Conservation (phyloP, 1,140 invertebrate species). For the Zaprionus ghesquierei region DNA sequence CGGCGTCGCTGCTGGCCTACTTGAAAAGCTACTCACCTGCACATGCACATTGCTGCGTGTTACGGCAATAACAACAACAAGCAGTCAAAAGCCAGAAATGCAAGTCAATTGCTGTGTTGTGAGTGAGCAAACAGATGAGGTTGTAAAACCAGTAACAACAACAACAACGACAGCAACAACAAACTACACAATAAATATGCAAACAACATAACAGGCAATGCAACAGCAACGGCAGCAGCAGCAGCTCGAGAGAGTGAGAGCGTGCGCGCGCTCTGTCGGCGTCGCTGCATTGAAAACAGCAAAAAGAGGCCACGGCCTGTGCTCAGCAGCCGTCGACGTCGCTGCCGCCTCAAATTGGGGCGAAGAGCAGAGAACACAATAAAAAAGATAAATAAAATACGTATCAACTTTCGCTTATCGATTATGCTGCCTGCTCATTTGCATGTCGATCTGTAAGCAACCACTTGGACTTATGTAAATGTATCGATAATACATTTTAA, state of each 20-base stretch:
- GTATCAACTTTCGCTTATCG: slow-evolving; percentile 56
- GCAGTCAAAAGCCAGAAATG: slow-evolving; percentile 28
- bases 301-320: slow-evolving; percentile 69
- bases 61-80: slow-evolving; percentile 25
- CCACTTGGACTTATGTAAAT: not conserved
- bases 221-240: slow-evolving; percentile 14
- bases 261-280: slow-evolving; percentile 11
- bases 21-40: slow-evolving; percentile 56
- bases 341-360: slow-evolving; percentile 51
- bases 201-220: slow-evolving; percentile 44
- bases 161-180: slow-evolving; percentile 23
- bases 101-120: slow-evolving; percentile 43
- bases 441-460: not conserved
- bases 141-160: slow-evolving; percentile 56
- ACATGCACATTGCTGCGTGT: slow-evolving; percentile 14
- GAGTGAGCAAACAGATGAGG: slow-evolving; percentile 44
- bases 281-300: slow-evolving; percentile 12
- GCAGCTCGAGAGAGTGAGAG: slow-evolving; percentile 13
- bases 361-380: slow-evolving; percentile 34
- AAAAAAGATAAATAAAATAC: slow-evolving; percentile 26
- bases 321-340: slow-evolving; percentile 15
- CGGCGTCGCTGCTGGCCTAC: slow-evolving; percentile 45
- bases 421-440: slow-evolving; percentile 34
- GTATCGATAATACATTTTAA: not conserved
- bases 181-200: slow-evolving; percentile 54